A percentile compares a stretch with the other conserved stretches of the same genome.
These are phyloP conservation scores for Spilosoma lubricipeda DNA, from an alignment of 2,888 invertebrate species.

Conservation along the genomic window DNA sequence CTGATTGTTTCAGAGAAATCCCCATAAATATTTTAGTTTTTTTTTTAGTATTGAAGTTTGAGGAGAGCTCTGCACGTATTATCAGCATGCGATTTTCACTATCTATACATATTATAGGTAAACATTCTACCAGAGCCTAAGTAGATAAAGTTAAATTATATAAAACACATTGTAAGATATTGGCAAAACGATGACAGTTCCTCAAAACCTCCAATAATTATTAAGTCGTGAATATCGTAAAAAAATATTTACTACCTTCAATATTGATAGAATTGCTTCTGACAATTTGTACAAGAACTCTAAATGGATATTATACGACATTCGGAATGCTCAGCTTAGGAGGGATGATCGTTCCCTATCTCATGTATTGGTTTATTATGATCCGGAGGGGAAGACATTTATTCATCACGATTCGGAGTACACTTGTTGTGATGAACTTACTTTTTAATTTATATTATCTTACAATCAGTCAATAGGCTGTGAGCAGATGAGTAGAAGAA, in stretches of 20 bases:
- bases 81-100: too few relatives aligned
- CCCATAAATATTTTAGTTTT: too few relatives aligned
- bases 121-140: neutral
- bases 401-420: slow-evolving; percentile 24
- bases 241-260: neutral
- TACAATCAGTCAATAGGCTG: too few relatives aligned
- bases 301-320: slow-evolving; percentile 44
- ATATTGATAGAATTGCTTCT: slow-evolving; percentile 35
- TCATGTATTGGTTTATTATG: slow-evolving; percentile 63
- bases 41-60: too few relatives aligned
- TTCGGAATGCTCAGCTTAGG: slow-evolving; percentile 48
- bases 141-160: neutral
- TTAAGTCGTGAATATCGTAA: neutral
- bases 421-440: too few relatives aligned
- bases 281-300: slow-evolving; percentile 39
- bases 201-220: neutral
- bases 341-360: slow-evolving; percentile 51
- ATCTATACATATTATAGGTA: too few relatives aligned
- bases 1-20: too few relatives aligned
- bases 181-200: neutral
- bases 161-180: neutral
- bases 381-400: slow-evolving; percentile 48
- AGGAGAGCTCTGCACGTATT: too few relatives aligned
- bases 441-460: too few relatives aligned
- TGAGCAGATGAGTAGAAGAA: too few relatives aligned